Evolutionary conservation across 2,113 vertebrate genomes (phyloP).

Genomic region (Circaetus gallicus): DNA sequence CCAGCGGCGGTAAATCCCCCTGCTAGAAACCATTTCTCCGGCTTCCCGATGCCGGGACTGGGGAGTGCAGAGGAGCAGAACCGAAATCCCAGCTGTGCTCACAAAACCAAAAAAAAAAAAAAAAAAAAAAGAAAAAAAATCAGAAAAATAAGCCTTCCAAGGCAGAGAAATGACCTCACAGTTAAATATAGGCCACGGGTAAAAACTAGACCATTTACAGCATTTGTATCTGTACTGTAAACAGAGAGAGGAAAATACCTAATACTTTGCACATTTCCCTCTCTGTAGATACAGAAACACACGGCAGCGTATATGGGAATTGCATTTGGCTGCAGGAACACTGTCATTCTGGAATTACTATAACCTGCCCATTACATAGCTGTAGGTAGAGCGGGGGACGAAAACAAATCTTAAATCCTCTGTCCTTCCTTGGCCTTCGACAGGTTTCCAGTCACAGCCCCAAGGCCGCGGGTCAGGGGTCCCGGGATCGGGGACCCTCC

Average conservation of each 20-base stretch:
- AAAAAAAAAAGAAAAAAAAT: not conserved
- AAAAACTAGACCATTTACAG: not conserved
- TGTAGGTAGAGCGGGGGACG: not conserved
- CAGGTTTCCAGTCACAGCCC: not conserved
- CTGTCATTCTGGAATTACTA: not conserved
- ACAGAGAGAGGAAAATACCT: not conserved
- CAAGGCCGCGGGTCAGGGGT: fast-evolving
- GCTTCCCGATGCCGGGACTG: not conserved
- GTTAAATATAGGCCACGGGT: conserved; percentile 37
- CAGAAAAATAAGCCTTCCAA: not conserved
- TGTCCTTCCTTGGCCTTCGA: not conserved
- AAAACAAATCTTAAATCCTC: not conserved
- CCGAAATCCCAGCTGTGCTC: conserved; percentile 22
- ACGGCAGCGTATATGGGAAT: not conserved
- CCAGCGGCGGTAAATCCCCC: not conserved
- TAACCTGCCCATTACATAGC: not conserved
- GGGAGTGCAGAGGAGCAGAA: conserved; percentile 16
- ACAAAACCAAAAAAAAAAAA: not conserved
- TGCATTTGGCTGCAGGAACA: not conserved
- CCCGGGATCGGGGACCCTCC: not conserved
- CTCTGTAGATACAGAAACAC: not conserved
- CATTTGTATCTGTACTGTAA: not conserved
- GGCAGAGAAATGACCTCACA: not conserved
- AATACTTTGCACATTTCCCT: not conserved
- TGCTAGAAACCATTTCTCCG: not conserved